Evolutionary conservation across 2,113 vertebrate species (phyloP), one percentile per base, ranked within the genome.

Genomic region (Pelusios castaneus): DNA sequence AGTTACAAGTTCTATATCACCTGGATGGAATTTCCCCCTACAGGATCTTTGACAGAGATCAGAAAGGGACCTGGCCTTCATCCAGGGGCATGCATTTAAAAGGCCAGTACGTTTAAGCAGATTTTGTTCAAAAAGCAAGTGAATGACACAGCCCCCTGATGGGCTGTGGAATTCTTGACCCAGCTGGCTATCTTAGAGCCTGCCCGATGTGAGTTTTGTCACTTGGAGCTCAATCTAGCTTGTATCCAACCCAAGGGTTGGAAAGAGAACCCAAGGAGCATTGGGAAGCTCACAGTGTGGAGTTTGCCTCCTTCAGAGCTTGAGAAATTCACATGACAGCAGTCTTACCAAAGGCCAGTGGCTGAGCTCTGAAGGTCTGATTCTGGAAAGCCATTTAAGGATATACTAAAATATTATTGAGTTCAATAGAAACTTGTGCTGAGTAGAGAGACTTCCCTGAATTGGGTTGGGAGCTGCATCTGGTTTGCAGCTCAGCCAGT

Each of bases 41-140:
- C 8, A 0, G 0, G 0, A 7, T 51, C 63, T 81, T 89, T 55
- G 31, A 3, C 9, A 52, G 45, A 60, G 16, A 22, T 67, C 51
- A 77, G 49, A 29, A 52, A 49, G 51, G 67, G 27, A n/a, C 49
- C 45, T 51, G 29, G 22, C 63, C 75, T 43, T 25, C 38, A 85
- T 4, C 12, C 51, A 78, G 85, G 38, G 8, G 55, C 85, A n/a
- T 14, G 9, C 29, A 80, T 4, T 52, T 52, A 88, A 41, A n/a
- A 56, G n/a, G n/a, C 51, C 55, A 45, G 25, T 5, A 10, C 1
- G 13, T 55, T 90, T 49, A 51, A 21, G 8, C 3, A 27, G 51
- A 16, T 38, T 41, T 41, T 24, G 38, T 80, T 43, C 2, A 21
- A 84, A 79, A 29, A 77, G 21, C 34, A 73, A 41, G 70, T 73